These are phyloP conservation scores for Drosophila littoralis DNA, from an alignment of 1,140 invertebrate species.

Conservation along the genomic window DNA sequence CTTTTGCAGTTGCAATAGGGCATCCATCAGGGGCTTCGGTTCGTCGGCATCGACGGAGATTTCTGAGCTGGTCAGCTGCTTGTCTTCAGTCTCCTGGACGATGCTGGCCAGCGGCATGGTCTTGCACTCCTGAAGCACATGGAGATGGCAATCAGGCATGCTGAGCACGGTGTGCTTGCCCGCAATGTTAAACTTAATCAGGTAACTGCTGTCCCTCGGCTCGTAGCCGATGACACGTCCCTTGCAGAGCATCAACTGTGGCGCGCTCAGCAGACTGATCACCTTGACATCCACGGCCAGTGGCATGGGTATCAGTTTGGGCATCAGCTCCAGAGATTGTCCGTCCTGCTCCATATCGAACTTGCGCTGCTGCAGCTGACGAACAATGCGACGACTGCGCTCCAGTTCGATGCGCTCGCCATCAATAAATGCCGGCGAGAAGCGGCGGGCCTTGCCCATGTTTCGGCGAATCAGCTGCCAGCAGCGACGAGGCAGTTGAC, in stretches of 20 bases:
- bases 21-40: slow-evolving; percentile 19
- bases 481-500: slow-evolving; percentile 35
- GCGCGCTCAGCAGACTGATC: slow-evolving; percentile 9
- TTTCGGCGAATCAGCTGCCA: slow-evolving; percentile 56
- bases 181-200: slow-evolving; percentile 24
- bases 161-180: slow-evolving; percentile 10
- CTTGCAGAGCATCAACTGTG: slow-evolving; percentile 8
- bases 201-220: slow-evolving; percentile 25
- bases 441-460: slow-evolving; percentile 62
- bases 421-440: slow-evolving; percentile 50
- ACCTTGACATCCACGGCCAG: slow-evolving; percentile 37
- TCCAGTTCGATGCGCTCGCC: slow-evolving; percentile 30
- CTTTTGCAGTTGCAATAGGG: slow-evolving; percentile 42
- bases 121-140: slow-evolving; percentile 16
- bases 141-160: slow-evolving; percentile 32
- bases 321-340: slow-evolving; percentile 22
- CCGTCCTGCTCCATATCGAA: slow-evolving; percentile 1
- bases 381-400: slow-evolving; percentile 22
- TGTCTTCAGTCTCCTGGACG: slow-evolving; percentile 21
- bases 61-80: not conserved
- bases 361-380: slow-evolving; percentile 35
- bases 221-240: slow-evolving; percentile 40
- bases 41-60: not conserved
- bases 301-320: slow-evolving; percentile 39
- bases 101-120: slow-evolving; percentile 18